Base-by-base conservation (phyloP, 2,113 vertebrate species). In the Apus apus region DNA sequence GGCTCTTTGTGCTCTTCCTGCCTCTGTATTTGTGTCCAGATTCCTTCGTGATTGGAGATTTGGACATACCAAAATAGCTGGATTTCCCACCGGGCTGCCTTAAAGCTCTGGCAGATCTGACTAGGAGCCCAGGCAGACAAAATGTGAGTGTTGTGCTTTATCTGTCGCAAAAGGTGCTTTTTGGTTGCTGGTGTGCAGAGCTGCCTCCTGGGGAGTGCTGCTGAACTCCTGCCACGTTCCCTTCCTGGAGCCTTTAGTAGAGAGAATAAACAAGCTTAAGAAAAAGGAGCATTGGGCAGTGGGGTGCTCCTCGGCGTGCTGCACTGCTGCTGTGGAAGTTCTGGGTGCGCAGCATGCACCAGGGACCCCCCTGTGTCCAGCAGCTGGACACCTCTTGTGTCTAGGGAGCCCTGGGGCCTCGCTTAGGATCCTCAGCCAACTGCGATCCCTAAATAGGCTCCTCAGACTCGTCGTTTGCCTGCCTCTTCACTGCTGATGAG, bases 401-500 rank as follows among this genome's bases (percentile, higher is more conserved):
- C 6, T 5, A 38, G 57, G 70, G 89, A 78, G 66, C 66, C 34
- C n/a, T 82, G 36, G 78, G 74, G 48, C 85, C 78, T 74, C 1
- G 5, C 66, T 68, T 38, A 16, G 61, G 25, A 56, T 82, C 81
- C 74, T 85, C 81, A 82, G 90, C 85, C 87, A 57, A 77, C 30
- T 27, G 56, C 40, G 34, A 30, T 88, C 94, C 90, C 90, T 95
- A 81, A 97, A 95, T 95, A 96, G 78, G 82, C 78, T 96, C 60
- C 94, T 97, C 88, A 93, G 95, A 53, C 92, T 90, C 48, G 53
- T 90, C 95, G 73, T 62, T 94, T 95, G 88, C 83, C 92, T 94
- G 95, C 95, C 95, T 96, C 94, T 97, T 57, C 75, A 93, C 92
- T 2, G 83, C 90, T 97, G 95, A 94, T 94, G 96, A 95, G 92